Evolutionary conservation across 2,113 vertebrate species (phyloP).

Genomic region (Anhinga anhinga): DNA sequence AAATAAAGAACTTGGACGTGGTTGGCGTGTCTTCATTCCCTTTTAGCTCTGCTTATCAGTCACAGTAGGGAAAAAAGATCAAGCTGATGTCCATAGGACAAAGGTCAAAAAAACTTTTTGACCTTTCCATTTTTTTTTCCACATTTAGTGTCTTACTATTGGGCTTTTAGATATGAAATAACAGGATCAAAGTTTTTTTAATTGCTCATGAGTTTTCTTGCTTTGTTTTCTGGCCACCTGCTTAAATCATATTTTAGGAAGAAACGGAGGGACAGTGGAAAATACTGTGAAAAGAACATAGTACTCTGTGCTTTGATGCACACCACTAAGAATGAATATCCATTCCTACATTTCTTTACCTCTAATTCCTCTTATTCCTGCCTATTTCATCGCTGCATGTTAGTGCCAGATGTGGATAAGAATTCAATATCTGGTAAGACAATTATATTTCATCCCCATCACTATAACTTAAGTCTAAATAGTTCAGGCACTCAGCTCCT

Average conservation of each 20-base stretch:
- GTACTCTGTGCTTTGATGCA: not conserved
- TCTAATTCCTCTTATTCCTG: not conserved
- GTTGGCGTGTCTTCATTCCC: not conserved
- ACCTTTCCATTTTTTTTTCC: not conserved
- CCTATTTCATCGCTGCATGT: not conserved
- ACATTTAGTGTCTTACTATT: not conserved
- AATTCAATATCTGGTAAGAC: not conserved
- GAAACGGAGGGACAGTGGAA: not conserved
- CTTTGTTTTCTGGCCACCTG: not conserved
- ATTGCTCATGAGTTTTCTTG: not conserved
- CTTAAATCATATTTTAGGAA: not conserved
- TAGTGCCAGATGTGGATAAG: not conserved
- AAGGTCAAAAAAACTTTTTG: not conserved
- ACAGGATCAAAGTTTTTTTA: not conserved
- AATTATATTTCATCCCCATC: not conserved
- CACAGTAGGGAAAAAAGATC: not conserved
- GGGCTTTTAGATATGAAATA: not conserved
- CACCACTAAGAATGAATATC: not conserved
- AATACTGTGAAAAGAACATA: not conserved
- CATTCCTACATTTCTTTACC: not conserved
- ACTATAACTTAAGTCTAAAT: not conserved
- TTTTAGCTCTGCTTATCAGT: not conserved
- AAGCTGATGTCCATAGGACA: not conserved
- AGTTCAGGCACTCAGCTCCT: not conserved
- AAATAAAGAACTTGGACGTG: not conserved